Evolutionary conservation across 2,888 invertebrate genomes (phyloP).

Genomic region (Nasonia oneida): DNA sequence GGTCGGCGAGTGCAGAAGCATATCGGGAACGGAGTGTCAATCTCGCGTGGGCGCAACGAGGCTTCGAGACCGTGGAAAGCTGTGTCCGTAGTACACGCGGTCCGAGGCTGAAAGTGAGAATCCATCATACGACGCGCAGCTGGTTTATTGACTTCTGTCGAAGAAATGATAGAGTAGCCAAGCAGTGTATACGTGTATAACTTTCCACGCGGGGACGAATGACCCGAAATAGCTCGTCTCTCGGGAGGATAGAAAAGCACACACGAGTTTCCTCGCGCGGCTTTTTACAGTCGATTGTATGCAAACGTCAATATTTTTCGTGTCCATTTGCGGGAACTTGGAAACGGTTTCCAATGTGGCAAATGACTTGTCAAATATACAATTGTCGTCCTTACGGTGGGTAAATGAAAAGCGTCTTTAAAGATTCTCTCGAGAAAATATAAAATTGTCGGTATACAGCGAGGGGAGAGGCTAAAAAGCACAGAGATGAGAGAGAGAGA

Average conservation of each 20-base stretch:
- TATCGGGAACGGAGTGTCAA: not conserved
- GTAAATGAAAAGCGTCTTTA: too few species aligned
- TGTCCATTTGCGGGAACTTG: not conserved
- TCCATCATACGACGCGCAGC: slow-evolving; percentile 17
- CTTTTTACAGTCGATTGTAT: not conserved
- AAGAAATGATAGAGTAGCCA: not conserved
- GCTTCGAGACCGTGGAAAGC: slow-evolving; percentile 44
- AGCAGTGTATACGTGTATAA: not conserved
- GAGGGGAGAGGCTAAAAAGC: not conserved
- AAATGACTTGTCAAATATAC: too few species aligned
- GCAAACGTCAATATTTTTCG: slow-evolving; percentile 1
- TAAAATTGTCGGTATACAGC: not conserved
- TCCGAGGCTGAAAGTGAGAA: slow-evolving; percentile 52
- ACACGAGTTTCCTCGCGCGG: too few species aligned
- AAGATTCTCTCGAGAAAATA: too few species aligned
- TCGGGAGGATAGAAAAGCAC: not conserved
- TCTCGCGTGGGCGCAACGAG: not conserved
- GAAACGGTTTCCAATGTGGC: not conserved
- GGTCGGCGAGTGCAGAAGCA: not conserved
- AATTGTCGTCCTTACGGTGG: too few species aligned
- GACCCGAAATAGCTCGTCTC: not conserved
- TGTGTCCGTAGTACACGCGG: slow-evolving; percentile 5
- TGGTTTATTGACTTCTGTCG: slow-evolving; percentile 34
- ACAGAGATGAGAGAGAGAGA: not conserved
- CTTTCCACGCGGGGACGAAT: not conserved